phyloP scores from a whole-genome alignment of 2,113 vertebrate species.

The Odobenus rosmarus region DNA sequence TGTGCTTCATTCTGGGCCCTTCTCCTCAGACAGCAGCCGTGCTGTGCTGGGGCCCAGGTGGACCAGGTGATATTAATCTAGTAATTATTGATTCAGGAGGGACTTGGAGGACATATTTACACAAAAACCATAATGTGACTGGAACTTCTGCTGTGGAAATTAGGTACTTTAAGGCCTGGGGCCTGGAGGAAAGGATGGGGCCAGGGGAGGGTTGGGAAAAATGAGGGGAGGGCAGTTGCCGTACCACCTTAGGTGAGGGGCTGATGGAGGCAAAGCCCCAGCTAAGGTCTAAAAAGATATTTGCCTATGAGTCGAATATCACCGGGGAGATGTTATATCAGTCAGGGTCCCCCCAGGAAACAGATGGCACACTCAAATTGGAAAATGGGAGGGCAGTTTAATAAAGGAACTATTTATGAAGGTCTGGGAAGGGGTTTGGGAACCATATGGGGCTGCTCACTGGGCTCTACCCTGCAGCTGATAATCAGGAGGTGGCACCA shows the following conservation, averaged over 20 bases:
- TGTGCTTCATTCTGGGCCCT: background rate
- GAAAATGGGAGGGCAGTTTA: background rate
- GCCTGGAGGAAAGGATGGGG: background rate
- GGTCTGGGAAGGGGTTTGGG: background rate
- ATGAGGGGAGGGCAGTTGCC: background rate
- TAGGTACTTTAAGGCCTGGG: background rate
- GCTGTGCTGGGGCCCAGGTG: conserved; percentile 81
- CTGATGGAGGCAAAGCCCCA: background rate
- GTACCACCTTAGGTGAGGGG: background rate
- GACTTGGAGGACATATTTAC: conserved; percentile 86
- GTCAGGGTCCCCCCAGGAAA: background rate
- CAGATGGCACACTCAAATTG: conserved; percentile 3
- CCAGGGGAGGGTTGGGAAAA: background rate
- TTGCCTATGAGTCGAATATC: background rate
- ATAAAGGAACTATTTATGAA: conserved; percentile 35
- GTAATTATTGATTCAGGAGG: conserved; percentile 82
- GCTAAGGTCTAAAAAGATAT: background rate
- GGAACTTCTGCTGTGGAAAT: background rate
- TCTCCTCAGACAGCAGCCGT: background rate
- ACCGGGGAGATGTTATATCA: background rate
- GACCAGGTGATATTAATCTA: conserved; percentile 88
- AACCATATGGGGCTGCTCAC: background rate
- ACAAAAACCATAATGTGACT: conserved; percentile 87
- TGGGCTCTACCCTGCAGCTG: background rate
- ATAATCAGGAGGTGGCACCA: too few relatives aligned